These are phyloP conservation scores for Actinia tenebrosa DNA, from an alignment of 64 coral and sea anemone species.

Conservation along the genomic window DNA sequence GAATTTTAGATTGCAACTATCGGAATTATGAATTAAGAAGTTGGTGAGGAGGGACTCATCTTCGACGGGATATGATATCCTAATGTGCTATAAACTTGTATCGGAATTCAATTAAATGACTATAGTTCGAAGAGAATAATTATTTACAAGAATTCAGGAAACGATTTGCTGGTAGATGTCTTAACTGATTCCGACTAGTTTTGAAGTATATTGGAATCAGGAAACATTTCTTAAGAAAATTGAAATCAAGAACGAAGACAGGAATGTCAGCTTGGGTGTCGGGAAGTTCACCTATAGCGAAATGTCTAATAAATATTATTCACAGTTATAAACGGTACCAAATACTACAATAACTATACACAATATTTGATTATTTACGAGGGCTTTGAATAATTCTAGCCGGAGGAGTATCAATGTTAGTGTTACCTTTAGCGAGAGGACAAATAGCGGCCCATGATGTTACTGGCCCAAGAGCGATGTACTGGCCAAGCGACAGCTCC, in stretches of 20 bases:
- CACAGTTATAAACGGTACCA: not conserved
- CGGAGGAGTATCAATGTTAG: not conserved
- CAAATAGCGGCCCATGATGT: constrained; percentile 98
- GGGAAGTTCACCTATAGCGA: not conserved
- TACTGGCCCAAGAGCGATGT: constrained; percentile 81
- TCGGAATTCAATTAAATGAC: not conserved
- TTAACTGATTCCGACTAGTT: not conserved
- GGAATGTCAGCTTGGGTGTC: not conserved
- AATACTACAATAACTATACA: not conserved
- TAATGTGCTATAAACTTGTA: not conserved
- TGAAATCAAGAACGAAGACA: not conserved
- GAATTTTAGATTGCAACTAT: not conserved
- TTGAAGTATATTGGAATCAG: not conserved
- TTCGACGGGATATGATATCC: not conserved
- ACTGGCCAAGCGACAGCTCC: constrained; percentile 92
- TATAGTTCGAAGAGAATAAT: not conserved
- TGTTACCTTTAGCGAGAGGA: constrained; percentile 88
- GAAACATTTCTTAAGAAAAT: not conserved
- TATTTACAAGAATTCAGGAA: not conserved
- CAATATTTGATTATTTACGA: not conserved
- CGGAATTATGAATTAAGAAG: not conserved
- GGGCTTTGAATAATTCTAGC: not conserved
- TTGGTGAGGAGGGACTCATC: not conserved
- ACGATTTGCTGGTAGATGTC: not conserved
- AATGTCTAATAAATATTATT: not conserved